A percentile compares a stretch with the other conserved stretches of the same genome.
Evolutionary conservation across 2,797 vertebrate species (phyloP).

Genomic region (Malacoraja senta): DNA sequence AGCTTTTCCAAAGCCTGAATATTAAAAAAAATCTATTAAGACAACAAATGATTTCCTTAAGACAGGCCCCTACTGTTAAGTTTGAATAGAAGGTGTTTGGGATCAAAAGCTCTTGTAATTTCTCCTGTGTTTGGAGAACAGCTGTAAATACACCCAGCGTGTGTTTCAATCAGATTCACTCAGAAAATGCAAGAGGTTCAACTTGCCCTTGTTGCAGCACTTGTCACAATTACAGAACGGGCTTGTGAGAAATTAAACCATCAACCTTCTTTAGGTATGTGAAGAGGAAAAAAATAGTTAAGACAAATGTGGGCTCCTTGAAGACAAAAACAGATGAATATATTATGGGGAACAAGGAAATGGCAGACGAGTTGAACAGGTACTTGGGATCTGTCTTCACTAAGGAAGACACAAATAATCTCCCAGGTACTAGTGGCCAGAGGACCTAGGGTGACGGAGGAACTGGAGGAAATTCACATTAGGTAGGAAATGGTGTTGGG

Average conservation of each 20-base stretch:
- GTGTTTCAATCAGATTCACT: background rate
- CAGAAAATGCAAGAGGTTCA: background rate
- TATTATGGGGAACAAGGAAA: too few relatives aligned
- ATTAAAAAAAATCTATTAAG: background rate
- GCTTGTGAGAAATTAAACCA: background rate
- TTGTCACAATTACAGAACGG: background rate
- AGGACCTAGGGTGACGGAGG: too few relatives aligned
- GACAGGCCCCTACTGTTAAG: background rate
- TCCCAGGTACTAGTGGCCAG: too few relatives aligned
- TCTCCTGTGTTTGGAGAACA: background rate
- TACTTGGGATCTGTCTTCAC: too few relatives aligned
- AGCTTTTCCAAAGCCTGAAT: background rate
- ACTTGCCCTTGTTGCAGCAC: background rate
- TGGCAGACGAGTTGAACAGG: too few relatives aligned
- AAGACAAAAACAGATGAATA: too few relatives aligned
- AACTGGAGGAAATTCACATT: too few relatives aligned
- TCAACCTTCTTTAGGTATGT: too few relatives aligned
- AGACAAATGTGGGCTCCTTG: too few relatives aligned
- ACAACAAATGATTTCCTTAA: background rate
- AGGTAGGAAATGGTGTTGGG: too few relatives aligned
- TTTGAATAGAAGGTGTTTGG: background rate
- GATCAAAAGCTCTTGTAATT: background rate
- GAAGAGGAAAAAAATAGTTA: too few relatives aligned
- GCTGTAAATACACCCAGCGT: background rate
- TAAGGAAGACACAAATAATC: too few relatives aligned